Evolutionary conservation across 2,113 vertebrate genomes (phyloP), one percentile per base, ranked within the genome.

Genomic region (Aegotheles bennettii): DNA sequence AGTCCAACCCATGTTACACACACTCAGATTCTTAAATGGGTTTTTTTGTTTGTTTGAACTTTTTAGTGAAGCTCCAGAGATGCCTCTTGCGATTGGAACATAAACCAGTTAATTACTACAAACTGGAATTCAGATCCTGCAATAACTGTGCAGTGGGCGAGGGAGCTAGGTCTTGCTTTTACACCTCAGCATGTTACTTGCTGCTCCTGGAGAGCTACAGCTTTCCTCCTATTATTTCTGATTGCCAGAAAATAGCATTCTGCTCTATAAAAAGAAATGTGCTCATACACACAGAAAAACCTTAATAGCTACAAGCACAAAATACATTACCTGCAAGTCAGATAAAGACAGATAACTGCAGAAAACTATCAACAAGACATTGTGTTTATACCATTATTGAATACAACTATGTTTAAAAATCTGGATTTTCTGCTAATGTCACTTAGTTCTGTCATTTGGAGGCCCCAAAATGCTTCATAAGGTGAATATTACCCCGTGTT

Each of bases 141-240:
- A 1, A 14, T 10, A 48, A 20, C 4, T 11, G 6, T 3, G 6
- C 6, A 17, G n/a, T 3, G 8, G 51, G 36, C 0, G 0, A 87
- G 14, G 15, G 13, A 42, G 11, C 11, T 9, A n/a, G 5, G 35
- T 17, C 70, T 57, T 61, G 16, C 24, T 64, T 43, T 25, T 6
- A 35, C 20, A 11, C 16, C 17, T 73, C 63, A 45, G 64, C 33
- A 31, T 21, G 40, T 79, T 3, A 63, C n/a, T 18, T 9, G 1
- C 15, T 38, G 5, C 29, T 85, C 42, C n/a, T 9, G 42, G 71
- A 61, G 16, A 43, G 23, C 19, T 61, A 16, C 53, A 17, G 16
- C 47, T 21, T 71, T 26, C 23, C 42, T 75, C n/a, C 43, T 19
- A 3, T 20, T 78, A 79, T 35, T 65, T 73, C n/a, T 6, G 18